Conservation (phyloP, 2,797 vertebrate genomes). For the Sciaenops ocellatus region DNA sequence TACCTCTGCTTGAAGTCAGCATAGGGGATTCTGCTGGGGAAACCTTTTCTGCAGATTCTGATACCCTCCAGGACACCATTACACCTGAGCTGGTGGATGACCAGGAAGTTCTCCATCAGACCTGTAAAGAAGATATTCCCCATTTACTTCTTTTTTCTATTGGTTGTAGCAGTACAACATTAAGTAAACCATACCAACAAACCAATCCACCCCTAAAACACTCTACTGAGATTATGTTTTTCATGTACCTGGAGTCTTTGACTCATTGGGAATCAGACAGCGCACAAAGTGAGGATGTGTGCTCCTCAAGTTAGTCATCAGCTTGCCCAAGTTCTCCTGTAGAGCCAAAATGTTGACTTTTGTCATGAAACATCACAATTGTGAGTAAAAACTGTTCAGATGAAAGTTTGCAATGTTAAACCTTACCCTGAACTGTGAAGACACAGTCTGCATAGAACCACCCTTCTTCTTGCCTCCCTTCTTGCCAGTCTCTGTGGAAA, state of each 20-base stretch:
- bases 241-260: conserved; percentile 91
- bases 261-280: conserved; percentile 94
- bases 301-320: conserved; percentile 91
- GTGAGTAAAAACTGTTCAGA: background rate
- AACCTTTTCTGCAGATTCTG: conserved; percentile 91
- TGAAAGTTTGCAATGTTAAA: background rate
- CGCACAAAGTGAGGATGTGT: conserved; percentile 94
- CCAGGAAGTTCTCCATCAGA: conserved; percentile 92
- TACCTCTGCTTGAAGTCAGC: conserved; percentile 90
- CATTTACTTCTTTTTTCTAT: too few relatives aligned
- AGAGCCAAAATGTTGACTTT: conserved; percentile 13
- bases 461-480: too few relatives aligned
- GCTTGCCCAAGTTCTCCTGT: conserved; percentile 93
- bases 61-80: conserved; percentile 94
- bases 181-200: rapidly evolving
- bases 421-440: conserved; percentile 84
- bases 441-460: too few relatives aligned
- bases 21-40: conserved; percentile 90
- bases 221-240: background rate
- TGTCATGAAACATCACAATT: background rate
- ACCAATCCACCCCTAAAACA: background rate
- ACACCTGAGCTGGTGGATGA: conserved; percentile 94
- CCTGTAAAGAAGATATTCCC: conserved; percentile 69
- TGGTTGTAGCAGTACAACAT: background rate
- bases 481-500: too few relatives aligned